Evolutionary conservation across 2,888 invertebrate species (phyloP).

Genomic region (Polyploca ridens): DNA sequence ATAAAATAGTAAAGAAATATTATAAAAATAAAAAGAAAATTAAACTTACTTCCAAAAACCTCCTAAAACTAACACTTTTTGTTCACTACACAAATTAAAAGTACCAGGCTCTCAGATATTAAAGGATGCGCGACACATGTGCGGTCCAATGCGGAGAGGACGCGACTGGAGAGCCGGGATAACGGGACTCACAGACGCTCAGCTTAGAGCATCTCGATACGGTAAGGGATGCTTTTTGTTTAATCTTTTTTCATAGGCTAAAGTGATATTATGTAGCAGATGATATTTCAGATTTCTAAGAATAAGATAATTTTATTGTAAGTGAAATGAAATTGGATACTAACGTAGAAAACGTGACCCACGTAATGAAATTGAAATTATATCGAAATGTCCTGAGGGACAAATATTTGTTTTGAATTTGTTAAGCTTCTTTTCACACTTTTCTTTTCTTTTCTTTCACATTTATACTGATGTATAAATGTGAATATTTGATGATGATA

Average conservation of each 20-base stretch:
- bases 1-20: not conserved
- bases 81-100: slow-evolving; percentile 33
- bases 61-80: not conserved
- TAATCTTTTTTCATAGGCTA: not conserved
- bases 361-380: no score
- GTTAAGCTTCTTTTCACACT: no score
- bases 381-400: no score
- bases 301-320: no score
- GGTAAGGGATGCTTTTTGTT: slow-evolving; percentile 19
- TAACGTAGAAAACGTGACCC: no score
- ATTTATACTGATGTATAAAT: no score
- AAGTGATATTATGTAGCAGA: no score
- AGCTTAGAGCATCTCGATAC: slow-evolving; percentile 8
- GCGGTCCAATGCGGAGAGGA: slow-evolving; percentile 39
- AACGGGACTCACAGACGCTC: not conserved
- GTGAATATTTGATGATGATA: no score
- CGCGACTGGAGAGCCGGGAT: slow-evolving; percentile 40
- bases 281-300: no score
- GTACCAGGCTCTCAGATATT: slow-evolving; percentile 49
- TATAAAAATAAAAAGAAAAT: slow-evolving; percentile 13
- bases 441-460: no score
- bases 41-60: slow-evolving; percentile 16
- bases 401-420: no score
- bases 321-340: no score
- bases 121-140: slow-evolving; percentile 31